Base-by-base conservation (phyloP, 1,140 invertebrate genomes). In the Trigoniulus corallinus region DNA sequence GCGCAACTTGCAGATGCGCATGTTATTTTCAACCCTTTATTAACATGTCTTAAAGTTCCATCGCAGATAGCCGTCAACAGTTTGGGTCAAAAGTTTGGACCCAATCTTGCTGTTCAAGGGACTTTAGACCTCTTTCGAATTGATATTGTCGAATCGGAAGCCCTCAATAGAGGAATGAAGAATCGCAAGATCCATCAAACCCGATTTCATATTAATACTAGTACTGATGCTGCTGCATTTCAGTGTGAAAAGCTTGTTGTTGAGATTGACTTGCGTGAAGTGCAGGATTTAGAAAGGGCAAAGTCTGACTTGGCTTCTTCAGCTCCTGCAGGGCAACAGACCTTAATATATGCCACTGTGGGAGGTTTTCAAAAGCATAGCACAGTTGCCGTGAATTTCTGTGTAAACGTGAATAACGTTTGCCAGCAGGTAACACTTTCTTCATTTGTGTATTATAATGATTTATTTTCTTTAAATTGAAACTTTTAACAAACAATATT, bases 291-390 rank as follows among this genome's bases (percentile, higher is more conserved):
- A 73, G 81, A 85, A 21, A 80, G 84, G n/a, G 83, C 54, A 79
- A 83, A 56, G 74, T 80, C 2, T 79, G 83, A 61, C 62, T 61
- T 39, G 53, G n/a, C n/a, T n/a, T n/a, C 80, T 85, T 51, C 72
- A 87, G 15, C 86, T 88, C 59, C 50, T 55, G 34, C 48, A 25
- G 52, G 51, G 20, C 53, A 56, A 22, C 57, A 59, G 49, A 58
- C 57, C 1, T 34, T 34, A 58, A 25, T 53, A 18, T 59, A 55
- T 51, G 83, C 89, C 52, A 88, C 84, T 0, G 64, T 84, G 37
- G 81, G 84, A 1, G 84, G 89, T 64, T 71, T 89, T 40, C 89
- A 89, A 60, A 88, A 87, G 60, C 84, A 89, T 62, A 88, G 84
- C 13, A 88, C 81, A 56, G 88, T 84, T 4, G 78, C 86, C 57